phyloP scores from a whole-genome alignment of 2,113 vertebrate genomes.

The Sander lucioperca region DNA sequence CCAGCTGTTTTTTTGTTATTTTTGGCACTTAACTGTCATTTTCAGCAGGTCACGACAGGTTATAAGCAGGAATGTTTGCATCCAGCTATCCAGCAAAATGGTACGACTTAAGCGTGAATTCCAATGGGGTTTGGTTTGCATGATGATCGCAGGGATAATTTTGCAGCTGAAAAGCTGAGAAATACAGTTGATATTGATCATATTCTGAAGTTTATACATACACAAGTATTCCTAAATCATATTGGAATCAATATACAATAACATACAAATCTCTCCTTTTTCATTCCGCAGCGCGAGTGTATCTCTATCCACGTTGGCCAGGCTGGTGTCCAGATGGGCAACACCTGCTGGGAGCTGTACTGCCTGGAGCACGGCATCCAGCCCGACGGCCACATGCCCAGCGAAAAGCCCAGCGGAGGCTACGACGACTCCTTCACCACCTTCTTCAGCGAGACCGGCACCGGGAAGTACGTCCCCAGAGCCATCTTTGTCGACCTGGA shows the following conservation, averaged over 20 bases:
- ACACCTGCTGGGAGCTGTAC: constrained; percentile 78
- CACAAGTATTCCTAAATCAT: background rate
- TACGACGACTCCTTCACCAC: constrained; percentile 80
- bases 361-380: constrained; percentile 76
- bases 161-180: background rate
- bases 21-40: background rate
- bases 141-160: background rate
- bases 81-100: background rate
- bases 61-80: background rate
- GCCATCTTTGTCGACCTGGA: constrained; percentile 81
- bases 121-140: background rate
- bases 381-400: constrained; percentile 72
- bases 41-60: constrained; percentile 18
- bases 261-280: background rate
- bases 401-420: background rate
- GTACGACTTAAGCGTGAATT: background rate
- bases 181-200: no score
- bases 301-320: constrained; percentile 75
- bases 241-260: background rate
- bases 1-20: background rate
- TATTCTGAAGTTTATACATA: no score
- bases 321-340: constrained; percentile 78
- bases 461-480: constrained; percentile 75
- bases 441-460: constrained; percentile 78
- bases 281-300: constrained; percentile 65